These are phyloP conservation scores for Saguinus imperator DNA, from an alignment of 2,113 vertebrate genomes.

Conservation along the genomic window DNA sequence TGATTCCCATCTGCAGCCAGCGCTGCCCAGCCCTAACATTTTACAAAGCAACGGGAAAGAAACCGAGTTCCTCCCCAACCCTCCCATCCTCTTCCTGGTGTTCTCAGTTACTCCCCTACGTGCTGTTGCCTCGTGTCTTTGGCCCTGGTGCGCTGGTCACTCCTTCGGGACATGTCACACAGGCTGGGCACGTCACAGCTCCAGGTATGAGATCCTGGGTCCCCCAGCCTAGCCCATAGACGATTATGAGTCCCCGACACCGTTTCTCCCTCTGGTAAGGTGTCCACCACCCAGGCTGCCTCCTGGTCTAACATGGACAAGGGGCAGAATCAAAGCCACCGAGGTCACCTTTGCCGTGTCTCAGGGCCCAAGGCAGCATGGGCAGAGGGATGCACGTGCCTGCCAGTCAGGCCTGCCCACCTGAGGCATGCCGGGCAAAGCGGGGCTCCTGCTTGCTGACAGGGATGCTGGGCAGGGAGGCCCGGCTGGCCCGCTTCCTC, in stretches of 20 bases:
- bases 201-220: background rate
- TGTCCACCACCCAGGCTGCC: background rate
- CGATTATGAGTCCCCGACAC: background rate
- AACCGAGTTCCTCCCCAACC: background rate
- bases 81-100: background rate
- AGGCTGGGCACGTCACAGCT: background rate
- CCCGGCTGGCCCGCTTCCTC: slow-evolving; percentile 70
- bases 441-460: slow-evolving; percentile 44
- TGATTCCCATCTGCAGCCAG: background rate
- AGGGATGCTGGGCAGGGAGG: slow-evolving; percentile 71
- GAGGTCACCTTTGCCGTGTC: no score
- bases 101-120: background rate
- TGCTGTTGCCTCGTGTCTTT: background rate
- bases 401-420: slow-evolving; percentile 41
- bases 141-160: background rate
- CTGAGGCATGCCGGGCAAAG: slow-evolving; percentile 75
- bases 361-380: background rate
- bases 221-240: background rate
- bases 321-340: background rate
- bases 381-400: accelerated
- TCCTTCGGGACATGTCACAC: background rate
- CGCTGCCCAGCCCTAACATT: background rate
- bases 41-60: background rate
- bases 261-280: background rate
- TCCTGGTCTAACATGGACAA: background rate